Evolutionary conservation across 1,140 invertebrate genomes (phyloP).

Genomic region (Trypoxylus dichotomus): DNA sequence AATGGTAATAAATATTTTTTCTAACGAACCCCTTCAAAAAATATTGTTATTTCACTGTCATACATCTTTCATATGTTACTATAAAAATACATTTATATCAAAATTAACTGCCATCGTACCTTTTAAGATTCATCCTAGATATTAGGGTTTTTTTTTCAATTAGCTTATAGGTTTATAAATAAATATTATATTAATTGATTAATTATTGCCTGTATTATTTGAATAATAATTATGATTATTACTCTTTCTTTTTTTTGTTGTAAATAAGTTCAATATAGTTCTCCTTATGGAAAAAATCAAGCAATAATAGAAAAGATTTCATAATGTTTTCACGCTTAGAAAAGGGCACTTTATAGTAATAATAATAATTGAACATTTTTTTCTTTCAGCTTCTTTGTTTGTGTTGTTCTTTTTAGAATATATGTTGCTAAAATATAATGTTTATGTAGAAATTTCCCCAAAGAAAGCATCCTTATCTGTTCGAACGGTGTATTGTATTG

Average conservation of each 20-base stretch:
- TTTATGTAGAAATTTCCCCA: not conserved
- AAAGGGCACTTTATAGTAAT: too few species aligned
- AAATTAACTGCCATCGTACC: slow-evolving; percentile 16
- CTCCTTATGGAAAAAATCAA: not conserved
- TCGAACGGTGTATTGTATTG: not conserved
- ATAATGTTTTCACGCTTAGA: not conserved
- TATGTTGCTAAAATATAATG: not conserved
- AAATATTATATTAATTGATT: not conserved
- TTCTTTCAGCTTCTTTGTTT: too few species aligned
- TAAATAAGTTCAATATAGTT: not conserved
- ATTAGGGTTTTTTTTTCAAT: not conserved
- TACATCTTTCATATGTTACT: too few species aligned
- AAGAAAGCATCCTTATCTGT: not conserved
- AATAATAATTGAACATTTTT: too few species aligned
- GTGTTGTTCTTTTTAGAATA: too few species aligned
- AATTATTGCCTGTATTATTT: not conserved
- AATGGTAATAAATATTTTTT: not conserved
- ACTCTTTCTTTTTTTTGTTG: not conserved
- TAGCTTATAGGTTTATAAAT: not conserved
- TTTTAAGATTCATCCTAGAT: not conserved
- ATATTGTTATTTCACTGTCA: too few species aligned
- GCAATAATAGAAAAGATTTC: not conserved
- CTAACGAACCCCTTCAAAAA: not conserved
- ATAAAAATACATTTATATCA: not conserved
- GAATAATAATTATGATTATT: not conserved